These are phyloP conservation scores for Neodontobutis hainanensis DNA, from an alignment of 2,113 vertebrate genomes.

Conservation along the genomic window DNA sequence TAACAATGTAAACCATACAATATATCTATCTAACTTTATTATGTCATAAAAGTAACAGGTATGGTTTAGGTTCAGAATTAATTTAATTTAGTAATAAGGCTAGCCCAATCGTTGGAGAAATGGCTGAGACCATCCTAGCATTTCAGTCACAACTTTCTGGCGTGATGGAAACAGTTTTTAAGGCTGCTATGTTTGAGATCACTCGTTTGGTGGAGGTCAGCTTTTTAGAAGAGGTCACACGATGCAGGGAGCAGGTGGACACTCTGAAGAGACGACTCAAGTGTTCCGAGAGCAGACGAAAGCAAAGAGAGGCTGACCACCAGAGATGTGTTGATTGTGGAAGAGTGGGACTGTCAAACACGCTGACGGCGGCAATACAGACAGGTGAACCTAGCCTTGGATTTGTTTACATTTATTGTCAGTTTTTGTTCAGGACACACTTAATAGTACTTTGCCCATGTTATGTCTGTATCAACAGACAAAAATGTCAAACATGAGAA, in stretches of 20 bases:
- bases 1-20: not conserved
- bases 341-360: constrained; percentile 18
- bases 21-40: not conserved
- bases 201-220: constrained; percentile 79
- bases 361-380: constrained; percentile 11
- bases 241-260: constrained; percentile 77
- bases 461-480: constrained; percentile 30
- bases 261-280: constrained; percentile 73
- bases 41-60: not conserved
- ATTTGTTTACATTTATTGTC: no score
- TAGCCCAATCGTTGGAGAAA: not conserved
- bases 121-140: constrained; percentile 73
- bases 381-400: constrained; percentile 42
- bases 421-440: no score
- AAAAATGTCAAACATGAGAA: constrained; percentile 69
- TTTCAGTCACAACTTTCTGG: constrained; percentile 82
- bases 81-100: not conserved
- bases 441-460: not conserved
- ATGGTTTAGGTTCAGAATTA: not conserved
- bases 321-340: constrained; percentile 66
- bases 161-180: constrained; percentile 82
- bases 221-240: constrained; percentile 77
- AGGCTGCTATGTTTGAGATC: constrained; percentile 83
- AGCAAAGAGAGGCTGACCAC: constrained; percentile 51
- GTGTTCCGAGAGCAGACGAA: constrained; percentile 67